Evolutionary conservation across 2,797 vertebrate species (phyloP), one percentile per base, ranked within the genome.

Genomic region (Clarias laeviceps): DNA sequence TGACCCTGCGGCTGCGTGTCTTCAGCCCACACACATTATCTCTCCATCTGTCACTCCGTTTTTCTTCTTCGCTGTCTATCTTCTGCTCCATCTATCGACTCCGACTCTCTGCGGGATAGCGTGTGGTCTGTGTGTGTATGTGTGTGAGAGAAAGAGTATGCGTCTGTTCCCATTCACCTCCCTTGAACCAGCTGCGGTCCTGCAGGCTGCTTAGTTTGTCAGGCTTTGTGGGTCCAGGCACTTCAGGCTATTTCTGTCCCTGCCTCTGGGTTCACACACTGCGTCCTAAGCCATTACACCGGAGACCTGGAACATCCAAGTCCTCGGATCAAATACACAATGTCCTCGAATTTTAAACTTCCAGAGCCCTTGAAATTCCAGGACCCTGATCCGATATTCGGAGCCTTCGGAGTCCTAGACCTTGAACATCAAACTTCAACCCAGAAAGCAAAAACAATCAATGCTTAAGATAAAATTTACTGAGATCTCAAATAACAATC

Each of bases 21-120:
- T 86, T 87, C 88, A 86, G 87, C 89, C 88, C 89, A 88, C 88
- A 88, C 85, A 85, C 88, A 87, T 88, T 90, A 88, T 90, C 88
- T 85, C 82, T 89, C 88, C 88, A 89, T 90, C 86, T 90, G 85
- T 91, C 86, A 88, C 85, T 89, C 82, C 20, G 59, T 82, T 88
- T 89, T 88, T 81, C 82, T 89, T 88, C 87, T 88, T 82, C 85
- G 89, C 87, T 88, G 89, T 90, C 88, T 89, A 87, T 89, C 89
- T 84, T 45, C 83, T 15, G 68, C 68, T 68, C 82, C 66, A 86
- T 88, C 86, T 89, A 89, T 88, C 50, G 86, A 84, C 85, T 86
- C 74, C 61, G 87, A 82, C 87, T 82, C 81, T 82, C 84, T 66
- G 80, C 37, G 83, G 86, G 73, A 84, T 78, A 32, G 82, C 61